Base-by-base conservation (phyloP, 1,140 invertebrate species). In the Nasonia giraulti region DNA sequence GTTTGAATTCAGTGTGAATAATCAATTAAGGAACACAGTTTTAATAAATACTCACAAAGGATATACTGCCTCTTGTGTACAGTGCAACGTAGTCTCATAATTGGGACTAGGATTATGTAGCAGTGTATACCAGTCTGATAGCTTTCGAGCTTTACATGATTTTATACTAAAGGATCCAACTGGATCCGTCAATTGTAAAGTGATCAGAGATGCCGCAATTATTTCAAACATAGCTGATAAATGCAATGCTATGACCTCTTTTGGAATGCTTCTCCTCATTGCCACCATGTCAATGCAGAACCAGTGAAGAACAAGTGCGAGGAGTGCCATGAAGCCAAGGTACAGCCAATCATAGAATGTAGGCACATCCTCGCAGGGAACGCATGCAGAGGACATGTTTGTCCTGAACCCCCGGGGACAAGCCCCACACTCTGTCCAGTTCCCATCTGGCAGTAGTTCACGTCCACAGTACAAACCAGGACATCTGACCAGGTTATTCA, bases 11-110 rank as follows among this genome's bases (percentile, higher is more conserved):
- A 27, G 27, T 14, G 20, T 62, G 3, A 20, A 55, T 7, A 71
- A 31, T 31, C 23, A 6, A n/a, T n/a, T 14, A n/a, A 75, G 23
- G 1, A 17, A 17, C 17, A 62, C 55, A 62, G 55, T n/a, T 20
- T 62, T 71, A 2, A 31, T 62, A 23, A 69, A 80, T 90, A 95
- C 96, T 96, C 95, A 99, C 96, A 99, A 93, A 79, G 98, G 98
- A 94, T 98, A 99, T 0, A 99, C 98, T 73, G 98, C 97, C 94
- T 99, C 98, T 90, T 99, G 98, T 0, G 98, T 98, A 92, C 98
- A 99, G 92, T 98, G 96, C 27, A 99, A 92, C 80, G 95, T 96
- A 79, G 96, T 94, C 87, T 97, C 96, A 93, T 99, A 99, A 91
- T 98, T 97, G 10, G 98, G 97, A 87, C 95, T 96, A 37, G 98